phyloP scores from a whole-genome alignment of 2,113 vertebrate species.

The Zapornia atra region DNA sequence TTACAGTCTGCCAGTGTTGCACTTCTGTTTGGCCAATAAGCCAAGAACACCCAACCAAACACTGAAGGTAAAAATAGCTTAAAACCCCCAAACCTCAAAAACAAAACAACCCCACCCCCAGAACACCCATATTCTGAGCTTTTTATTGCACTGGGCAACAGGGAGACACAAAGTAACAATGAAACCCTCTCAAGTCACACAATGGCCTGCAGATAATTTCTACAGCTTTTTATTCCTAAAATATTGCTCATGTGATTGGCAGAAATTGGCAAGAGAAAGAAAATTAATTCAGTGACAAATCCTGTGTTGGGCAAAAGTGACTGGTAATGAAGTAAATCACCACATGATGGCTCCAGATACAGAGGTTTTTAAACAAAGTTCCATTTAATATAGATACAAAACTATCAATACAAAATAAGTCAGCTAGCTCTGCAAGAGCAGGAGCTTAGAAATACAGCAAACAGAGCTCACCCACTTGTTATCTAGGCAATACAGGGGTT shows the following conservation, averaged over 20 bases:
- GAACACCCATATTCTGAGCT: neutral
- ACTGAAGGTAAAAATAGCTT: neutral
- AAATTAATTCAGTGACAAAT: neutral
- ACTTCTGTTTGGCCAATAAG: neutral
- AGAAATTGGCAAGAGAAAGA: neutral
- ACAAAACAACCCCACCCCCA: neutral
- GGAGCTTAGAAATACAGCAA: neutral
- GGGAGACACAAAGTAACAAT: neutral
- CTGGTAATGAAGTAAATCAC: neutral
- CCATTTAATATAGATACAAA: neutral
- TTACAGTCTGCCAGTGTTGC: neutral
- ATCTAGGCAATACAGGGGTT: neutral
- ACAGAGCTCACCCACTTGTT: neutral
- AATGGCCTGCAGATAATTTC: neutral
- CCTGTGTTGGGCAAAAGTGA: fast-evolving
- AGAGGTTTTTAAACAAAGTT: neutral
- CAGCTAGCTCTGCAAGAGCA: neutral
- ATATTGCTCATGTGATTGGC: neutral
- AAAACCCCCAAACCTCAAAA: no score
- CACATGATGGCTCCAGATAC: neutral
- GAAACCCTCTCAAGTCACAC: neutral
- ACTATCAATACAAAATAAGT: neutral
- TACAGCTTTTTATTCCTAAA: neutral
- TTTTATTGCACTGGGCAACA: neutral
- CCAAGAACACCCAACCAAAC: neutral